These are phyloP conservation scores for Strigamia crassipes DNA, from an alignment of 2,888 invertebrate species.

Conservation along the genomic window DNA sequence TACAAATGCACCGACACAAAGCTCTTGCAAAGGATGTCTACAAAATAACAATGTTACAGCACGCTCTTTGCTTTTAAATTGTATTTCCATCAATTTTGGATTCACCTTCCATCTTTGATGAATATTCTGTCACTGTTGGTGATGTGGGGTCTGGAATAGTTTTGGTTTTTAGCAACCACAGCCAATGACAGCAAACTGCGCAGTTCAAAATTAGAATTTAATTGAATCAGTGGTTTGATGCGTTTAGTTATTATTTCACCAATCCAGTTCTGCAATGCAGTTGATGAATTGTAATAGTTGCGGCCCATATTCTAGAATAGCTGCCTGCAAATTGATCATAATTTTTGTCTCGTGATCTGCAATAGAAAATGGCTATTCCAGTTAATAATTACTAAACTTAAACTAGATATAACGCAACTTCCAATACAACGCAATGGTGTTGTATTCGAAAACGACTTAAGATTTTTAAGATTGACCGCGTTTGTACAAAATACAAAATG, in stretches of 20 bases:
- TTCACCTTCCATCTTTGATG: constrained; percentile 67
- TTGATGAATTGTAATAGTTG: constrained; percentile 66
- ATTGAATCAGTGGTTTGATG: too few species aligned
- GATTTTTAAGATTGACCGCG: too few species aligned
- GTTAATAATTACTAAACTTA: too few species aligned
- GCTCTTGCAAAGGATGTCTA: constrained; percentile 77
- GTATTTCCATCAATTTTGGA: background rate
- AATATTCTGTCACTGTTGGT: constrained; percentile 65
- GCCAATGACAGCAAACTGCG: constrained; percentile 71
- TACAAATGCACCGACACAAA: constrained; percentile 70
- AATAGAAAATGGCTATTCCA: too few species aligned
- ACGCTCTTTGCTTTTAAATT: background rate
- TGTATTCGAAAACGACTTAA: too few species aligned
- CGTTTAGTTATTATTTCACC: constrained; percentile 62
- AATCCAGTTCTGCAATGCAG: constrained; percentile 71
- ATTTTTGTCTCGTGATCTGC: constrained; percentile 77
- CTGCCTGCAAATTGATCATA: constrained; percentile 70
- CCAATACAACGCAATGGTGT: too few species aligned
- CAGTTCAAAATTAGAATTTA: constrained; percentile 50
- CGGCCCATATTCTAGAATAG: constrained; percentile 66
- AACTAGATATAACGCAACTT: too few species aligned
- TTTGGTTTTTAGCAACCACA: constrained; percentile 68
- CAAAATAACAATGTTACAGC: background rate
- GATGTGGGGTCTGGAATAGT: constrained; percentile 69
- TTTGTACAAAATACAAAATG: too few species aligned